Base-by-base conservation (phyloP, 1,140 invertebrate genomes). In the Paraescarpia echinospica region DNA sequence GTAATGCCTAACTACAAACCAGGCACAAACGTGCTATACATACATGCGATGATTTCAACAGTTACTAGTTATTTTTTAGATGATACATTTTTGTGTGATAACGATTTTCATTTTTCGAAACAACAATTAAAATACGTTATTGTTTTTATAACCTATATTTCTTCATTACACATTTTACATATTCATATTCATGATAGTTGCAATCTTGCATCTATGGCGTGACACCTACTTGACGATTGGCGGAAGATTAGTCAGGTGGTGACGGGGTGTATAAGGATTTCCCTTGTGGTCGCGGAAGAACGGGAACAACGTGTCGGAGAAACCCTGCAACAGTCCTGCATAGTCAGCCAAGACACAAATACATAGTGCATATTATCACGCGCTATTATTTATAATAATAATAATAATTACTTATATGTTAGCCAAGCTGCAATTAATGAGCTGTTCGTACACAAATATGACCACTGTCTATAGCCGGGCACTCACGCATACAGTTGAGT, bases 221-320 rank as follows among this genome's bases (percentile, higher is more conserved):
- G 97, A 97, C 97, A 96, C 98, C 98, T 97, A 97, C 96, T 98
- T 97, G 96, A 99, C 98, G 77, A 98, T 96, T 41, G 97, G 96
- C 8, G 98, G 98, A 95, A 98, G 98, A 41, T 98, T 98, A 9
- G 94, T 98, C 97, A 33, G 33, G 0, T 91, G 18, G 41, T 97
- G 97, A 92, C 98, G 96, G 27, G 97, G 97, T 0, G 98, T 99
- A 31, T 99, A 96, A 0, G 99, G 99, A 41, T 97, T 97, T 0
- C 99, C 99, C 89, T 98, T 96, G 90, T 97, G 97, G 95, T 99
- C 98, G 94, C 98, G 96, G 96, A 98, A 99, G 96, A 99, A 99
- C 0, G 98, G 99, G 95, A 98, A 99, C 27, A 99, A 96, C 91
- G 98, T 98, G 0, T 99, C 98, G 14, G 98, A 99, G 96, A 99